Evolutionary conservation across 2,797 vertebrate genomes (phyloP).

Genomic region (Oophaga sylvatica): DNA sequence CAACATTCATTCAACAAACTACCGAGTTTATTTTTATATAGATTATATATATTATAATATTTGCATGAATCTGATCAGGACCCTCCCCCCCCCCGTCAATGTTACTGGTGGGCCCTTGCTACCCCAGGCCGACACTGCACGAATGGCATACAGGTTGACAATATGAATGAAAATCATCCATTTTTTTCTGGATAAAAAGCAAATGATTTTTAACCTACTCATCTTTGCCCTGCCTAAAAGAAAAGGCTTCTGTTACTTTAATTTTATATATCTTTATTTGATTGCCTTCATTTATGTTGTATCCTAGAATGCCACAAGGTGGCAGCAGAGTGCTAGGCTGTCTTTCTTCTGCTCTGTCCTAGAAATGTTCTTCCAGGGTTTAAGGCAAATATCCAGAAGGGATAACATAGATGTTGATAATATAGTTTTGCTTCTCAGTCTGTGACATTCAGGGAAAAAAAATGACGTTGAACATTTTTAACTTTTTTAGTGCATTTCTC

Average conservation of each 20-base stretch:
- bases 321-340: conserved; percentile 29
- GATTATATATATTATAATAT: no score
- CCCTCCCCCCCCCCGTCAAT: no score
- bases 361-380: neutral
- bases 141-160: no score
- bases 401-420: neutral
- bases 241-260: neutral
- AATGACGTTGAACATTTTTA: neutral
- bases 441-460: neutral
- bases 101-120: no score
- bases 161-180: no score
- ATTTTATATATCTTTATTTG: neutral
- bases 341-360: neutral
- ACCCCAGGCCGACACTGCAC: no score
- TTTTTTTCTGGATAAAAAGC: no score
- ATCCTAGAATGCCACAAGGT: conserved; percentile 5
- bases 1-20: no score
- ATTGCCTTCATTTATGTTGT: neutral
- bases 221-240: no score
- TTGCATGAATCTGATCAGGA: no score
- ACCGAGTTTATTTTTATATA: no score
- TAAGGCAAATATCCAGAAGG: neutral
- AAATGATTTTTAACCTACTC: no score
- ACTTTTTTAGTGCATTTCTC: neutral
- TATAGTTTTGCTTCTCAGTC: neutral